phyloP scores from a whole-genome alignment of 1,140 invertebrate species.

The Linepithema humile region DNA sequence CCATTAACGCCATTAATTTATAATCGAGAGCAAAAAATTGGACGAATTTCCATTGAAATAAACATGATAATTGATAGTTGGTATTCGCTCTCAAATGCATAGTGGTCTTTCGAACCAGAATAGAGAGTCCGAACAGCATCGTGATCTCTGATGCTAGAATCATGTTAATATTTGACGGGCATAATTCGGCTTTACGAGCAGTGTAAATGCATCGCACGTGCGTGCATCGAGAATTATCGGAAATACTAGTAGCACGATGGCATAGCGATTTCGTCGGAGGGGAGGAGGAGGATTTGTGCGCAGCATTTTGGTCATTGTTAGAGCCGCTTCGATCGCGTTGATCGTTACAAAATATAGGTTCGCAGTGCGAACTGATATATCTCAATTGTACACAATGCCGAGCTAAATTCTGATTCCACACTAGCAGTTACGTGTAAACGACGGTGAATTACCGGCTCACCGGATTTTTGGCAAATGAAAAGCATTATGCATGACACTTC shows the following conservation, averaged over 20 bases:
- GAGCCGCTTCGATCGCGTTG: constrained; percentile 49
- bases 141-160: constrained; percentile 51
- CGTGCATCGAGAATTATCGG: constrained; percentile 73
- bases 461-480: constrained; percentile 30
- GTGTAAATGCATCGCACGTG: constrained; percentile 72
- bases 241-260: constrained; percentile 74
- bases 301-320: constrained; percentile 66
- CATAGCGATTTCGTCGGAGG: constrained; percentile 28
- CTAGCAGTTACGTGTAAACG: constrained; percentile 18
- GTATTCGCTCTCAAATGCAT: constrained; percentile 61
- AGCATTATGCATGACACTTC: constrained; percentile 24
- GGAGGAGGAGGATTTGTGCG: constrained; percentile 46
- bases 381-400: constrained; percentile 47
- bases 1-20: neutral
- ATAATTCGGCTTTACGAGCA: constrained; percentile 75
- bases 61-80: constrained; percentile 45
- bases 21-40: neutral
- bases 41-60: neutral
- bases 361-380: constrained; percentile 50
- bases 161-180: constrained; percentile 74
- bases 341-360: constrained; percentile 45
- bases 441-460: neutral
- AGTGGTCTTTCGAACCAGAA: constrained; percentile 8
- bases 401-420: constrained; percentile 16
- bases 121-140: neutral